Evolutionary conservation across 1,140 invertebrate species (phyloP), one percentile per base, ranked within the genome.

Genomic region (Pseudomyrmex gracilis): DNA sequence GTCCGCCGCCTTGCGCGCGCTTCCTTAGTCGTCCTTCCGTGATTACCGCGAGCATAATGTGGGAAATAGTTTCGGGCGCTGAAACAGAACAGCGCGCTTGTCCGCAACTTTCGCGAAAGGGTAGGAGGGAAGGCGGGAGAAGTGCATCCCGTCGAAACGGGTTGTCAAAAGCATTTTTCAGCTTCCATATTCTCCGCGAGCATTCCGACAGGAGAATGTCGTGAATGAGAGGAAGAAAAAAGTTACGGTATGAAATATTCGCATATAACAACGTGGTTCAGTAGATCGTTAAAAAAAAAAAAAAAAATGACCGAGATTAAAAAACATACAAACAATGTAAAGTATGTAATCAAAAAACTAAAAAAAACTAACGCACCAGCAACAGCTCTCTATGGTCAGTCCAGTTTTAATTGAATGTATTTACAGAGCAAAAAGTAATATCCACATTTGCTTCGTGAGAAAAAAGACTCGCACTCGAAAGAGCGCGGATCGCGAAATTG

Each of bases 11-110:
- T 64, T n/a, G 70, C 70, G 67, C 34, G 70, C 70, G 67, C 34
- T 73, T 67, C 43, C 83, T 82, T 60, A 71, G 53, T 34, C 68
- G 60, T 43, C 68, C 66, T 85, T 67, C 68, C 68, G 64, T 66
- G 70, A 85, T 63, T 85, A 82, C 68, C 68, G 15, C 61, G 68
- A 83, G 20, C 84, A 83, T 85, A 85, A 85, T 85, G 78, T 73
- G 84, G 78, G 60, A 74, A 85, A 85, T 85, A 85, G 84, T 85
- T 85, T 74, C 61, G 63, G 49, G 51, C 51, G 61, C 60, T 58
- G 60, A 20, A 61, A 51, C 78, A 74, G 78, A 22, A 60, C 76
- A 71, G 80, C 77, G 63, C 63, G 70, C 68, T 85, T 83, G 51
- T 45, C 76, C 67, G 77, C 13, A 66, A 55, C 45, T 57, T 67